Evolutionary conservation across 2,797 vertebrate genomes (phyloP).

Genomic region (Spondyliosoma cantharus): DNA sequence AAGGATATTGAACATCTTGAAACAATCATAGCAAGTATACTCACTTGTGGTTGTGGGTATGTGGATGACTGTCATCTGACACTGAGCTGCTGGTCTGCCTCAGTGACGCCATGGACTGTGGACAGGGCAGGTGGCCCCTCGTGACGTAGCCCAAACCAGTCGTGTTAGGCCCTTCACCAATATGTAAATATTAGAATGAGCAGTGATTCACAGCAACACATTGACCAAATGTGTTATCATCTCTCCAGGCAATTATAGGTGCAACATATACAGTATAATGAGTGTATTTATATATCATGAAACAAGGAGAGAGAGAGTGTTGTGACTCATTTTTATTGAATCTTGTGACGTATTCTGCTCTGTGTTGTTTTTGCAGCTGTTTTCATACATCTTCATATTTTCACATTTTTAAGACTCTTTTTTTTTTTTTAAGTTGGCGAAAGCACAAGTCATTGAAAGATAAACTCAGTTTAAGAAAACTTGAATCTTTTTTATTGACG

Average conservation of each 20-base stretch:
- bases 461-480: background rate
- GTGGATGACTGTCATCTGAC: conserved; percentile 2
- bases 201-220: conserved; percentile 24
- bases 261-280: background rate
- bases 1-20: background rate
- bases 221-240: conserved; percentile 28
- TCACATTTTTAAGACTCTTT: too few species aligned
- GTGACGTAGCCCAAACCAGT: background rate
- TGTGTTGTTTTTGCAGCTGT: conserved; percentile 4
- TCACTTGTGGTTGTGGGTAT: background rate
- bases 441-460: background rate
- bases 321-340: conserved; percentile 8
- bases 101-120: background rate
- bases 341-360: conserved; percentile 4
- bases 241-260: background rate
- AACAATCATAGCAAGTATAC: background rate
- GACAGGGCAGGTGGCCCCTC: conserved; percentile 1
- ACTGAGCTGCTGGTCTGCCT: background rate
- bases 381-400: conserved; percentile 7
- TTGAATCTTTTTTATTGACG: background rate
- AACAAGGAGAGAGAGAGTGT: background rate
- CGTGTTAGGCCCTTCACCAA: conserved; percentile 6
- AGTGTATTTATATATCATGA: background rate
- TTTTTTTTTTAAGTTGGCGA: background rate
- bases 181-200: background rate